A percentile compares a stretch with the other conserved stretches of the same genome.
phyloP scores from a whole-genome alignment of 2,888 invertebrate genomes.

The Athalia circularis region DNA sequence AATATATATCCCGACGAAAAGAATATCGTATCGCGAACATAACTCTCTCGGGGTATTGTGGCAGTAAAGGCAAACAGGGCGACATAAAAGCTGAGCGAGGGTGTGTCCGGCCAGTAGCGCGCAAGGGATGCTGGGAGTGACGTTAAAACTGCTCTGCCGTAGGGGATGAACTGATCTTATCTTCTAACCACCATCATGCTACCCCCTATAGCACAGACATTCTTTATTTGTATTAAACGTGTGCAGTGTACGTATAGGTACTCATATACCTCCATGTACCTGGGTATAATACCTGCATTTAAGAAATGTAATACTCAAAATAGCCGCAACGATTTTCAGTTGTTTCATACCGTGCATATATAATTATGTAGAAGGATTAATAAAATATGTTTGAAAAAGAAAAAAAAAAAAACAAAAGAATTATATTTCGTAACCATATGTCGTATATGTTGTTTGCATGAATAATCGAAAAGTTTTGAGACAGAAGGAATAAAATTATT shows the following conservation, averaged over 20 bases:
- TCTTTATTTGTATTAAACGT: constrained; percentile 44
- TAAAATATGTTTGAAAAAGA: too few species aligned
- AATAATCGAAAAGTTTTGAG: too few species aligned
- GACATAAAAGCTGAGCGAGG: constrained; percentile 46
- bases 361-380: too few species aligned
- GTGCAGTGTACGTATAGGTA: neutral
- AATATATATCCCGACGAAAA: constrained; percentile 32
- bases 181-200: constrained; percentile 59
- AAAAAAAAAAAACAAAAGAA: too few species aligned
- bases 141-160: constrained; percentile 64
- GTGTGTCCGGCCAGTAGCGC: constrained; percentile 45
- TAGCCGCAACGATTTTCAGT: too few species aligned
- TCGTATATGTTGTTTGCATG: too few species aligned
- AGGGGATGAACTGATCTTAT: constrained; percentile 67
- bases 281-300: too few species aligned
- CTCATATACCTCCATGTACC: too few species aligned
- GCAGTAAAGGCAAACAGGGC: constrained; percentile 64
- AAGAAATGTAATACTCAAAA: too few species aligned
- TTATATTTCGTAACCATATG: too few species aligned
- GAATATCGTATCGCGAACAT: constrained; percentile 45
- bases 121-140: constrained; percentile 59
- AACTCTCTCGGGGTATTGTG: constrained; percentile 55
- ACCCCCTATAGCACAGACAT: constrained; percentile 12
- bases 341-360: too few species aligned
- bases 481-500: neutral